Evolutionary conservation across 1,140 invertebrate genomes (phyloP).

Genomic region (Cydia amplana): DNA sequence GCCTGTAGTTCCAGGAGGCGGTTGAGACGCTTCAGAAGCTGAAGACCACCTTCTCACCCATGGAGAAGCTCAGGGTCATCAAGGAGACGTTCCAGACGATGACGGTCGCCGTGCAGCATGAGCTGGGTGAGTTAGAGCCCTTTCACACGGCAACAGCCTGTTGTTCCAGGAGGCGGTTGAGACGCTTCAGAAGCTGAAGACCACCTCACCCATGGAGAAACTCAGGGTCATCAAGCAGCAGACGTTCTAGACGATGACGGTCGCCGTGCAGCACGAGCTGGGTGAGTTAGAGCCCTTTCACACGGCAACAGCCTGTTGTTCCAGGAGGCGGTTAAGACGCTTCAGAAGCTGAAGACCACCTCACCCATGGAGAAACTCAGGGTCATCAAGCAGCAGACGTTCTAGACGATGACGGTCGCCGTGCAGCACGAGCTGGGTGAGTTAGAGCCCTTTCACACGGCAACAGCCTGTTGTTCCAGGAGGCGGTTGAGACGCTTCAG

Average conservation of each 20-base stretch:
- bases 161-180: slow-evolving; percentile 85
- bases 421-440: slow-evolving; percentile 78
- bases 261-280: slow-evolving; percentile 81
- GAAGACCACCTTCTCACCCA: slow-evolving; percentile 89
- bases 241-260: slow-evolving; percentile 89
- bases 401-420: slow-evolving; percentile 88
- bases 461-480: slow-evolving; percentile 70
- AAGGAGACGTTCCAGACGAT: slow-evolving; percentile 89
- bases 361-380: slow-evolving; percentile 89
- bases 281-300: slow-evolving; percentile 48
- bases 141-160: too few species aligned
- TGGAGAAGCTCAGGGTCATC: slow-evolving; percentile 89
- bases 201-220: slow-evolving; percentile 89
- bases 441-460: neutral
- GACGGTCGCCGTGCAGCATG: slow-evolving; percentile 83
- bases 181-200: slow-evolving; percentile 87
- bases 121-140: slow-evolving; percentile 62
- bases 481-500: slow-evolving; percentile 87
- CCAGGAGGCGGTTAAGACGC: slow-evolving; percentile 84
- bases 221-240: slow-evolving; percentile 87
- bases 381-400: slow-evolving; percentile 87
- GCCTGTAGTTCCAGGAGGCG: slow-evolving; percentile 81
- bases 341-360: slow-evolving; percentile 88
- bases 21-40: slow-evolving; percentile 88
- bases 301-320: slow-evolving; percentile 57